Evolutionary conservation across 1,140 invertebrate genomes (phyloP).

Genomic region (Acyrthosiphon pisum): DNA sequence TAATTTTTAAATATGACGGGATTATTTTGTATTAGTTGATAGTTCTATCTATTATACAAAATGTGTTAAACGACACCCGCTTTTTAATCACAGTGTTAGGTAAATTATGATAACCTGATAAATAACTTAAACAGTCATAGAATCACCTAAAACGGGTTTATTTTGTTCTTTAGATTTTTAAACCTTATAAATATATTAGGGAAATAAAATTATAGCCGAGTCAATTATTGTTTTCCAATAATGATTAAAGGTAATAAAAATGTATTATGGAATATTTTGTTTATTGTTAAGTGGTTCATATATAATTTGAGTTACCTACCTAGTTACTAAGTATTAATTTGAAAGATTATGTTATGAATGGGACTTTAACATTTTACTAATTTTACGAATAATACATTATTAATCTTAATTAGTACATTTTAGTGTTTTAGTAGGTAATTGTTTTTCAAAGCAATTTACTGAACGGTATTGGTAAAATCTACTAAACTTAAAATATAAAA

Average conservation of each 20-base stretch:
- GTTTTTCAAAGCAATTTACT: background rate
- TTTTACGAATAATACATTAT: background rate
- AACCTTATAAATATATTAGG: background rate
- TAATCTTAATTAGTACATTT: background rate
- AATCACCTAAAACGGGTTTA: background rate
- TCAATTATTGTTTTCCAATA: background rate
- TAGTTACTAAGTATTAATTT: background rate
- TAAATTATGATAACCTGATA: background rate
- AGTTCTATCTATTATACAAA: background rate
- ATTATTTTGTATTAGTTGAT: background rate
- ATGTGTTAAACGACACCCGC: background rate
- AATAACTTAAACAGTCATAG: conserved; percentile 18
- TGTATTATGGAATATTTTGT: background rate
- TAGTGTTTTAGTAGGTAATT: background rate
- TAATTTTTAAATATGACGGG: background rate
- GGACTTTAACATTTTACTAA: background rate
- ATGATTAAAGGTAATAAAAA: background rate
- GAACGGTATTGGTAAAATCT: background rate
- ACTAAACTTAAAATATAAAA: too few species aligned
- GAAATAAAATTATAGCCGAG: conserved; percentile 14
- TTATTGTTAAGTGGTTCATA: background rate
- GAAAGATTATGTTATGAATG: background rate
- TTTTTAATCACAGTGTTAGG: background rate
- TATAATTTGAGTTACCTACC: background rate
- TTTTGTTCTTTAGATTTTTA: background rate